Conservation (phyloP, 2,797 vertebrate species). For the Gobio occitaniae region DNA sequence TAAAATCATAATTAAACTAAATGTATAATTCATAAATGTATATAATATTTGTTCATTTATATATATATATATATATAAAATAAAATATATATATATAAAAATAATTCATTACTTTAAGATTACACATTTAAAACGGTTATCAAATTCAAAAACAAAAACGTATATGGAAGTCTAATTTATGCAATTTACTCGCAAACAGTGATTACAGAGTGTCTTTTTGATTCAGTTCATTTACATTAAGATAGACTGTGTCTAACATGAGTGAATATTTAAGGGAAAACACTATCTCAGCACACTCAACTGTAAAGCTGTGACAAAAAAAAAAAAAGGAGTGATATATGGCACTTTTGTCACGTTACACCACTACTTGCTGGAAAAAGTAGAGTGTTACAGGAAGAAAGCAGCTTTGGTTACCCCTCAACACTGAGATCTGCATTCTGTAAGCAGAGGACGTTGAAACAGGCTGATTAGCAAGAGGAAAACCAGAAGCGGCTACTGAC, state of each 20-base stretch:
- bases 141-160: not conserved
- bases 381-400: not conserved
- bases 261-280: not conserved
- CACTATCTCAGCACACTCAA: not conserved
- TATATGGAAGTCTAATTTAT: not conserved
- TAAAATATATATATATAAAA: not conserved
- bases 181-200: not conserved
- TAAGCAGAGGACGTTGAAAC: not conserved
- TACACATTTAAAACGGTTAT: not conserved
- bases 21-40: not conserved
- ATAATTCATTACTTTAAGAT: not conserved
- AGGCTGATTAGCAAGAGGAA: constrained; percentile 35
- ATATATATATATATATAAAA: no score
- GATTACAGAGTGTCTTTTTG: not conserved
- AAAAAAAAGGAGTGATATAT: not conserved
- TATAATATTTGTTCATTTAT: not conserved
- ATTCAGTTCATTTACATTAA: not conserved
- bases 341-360: not conserved
- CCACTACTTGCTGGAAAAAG: not conserved
- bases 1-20: not conserved
- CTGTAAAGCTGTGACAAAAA: not conserved
- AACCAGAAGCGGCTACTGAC: constrained; percentile 52
- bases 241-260: not conserved
- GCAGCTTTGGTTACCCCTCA: not conserved
- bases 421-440: constrained; percentile 16